Evolutionary conservation across 92 coral and sea anemone genomes (phyloP).

Genomic region (Epizoanthus rinbou): DNA sequence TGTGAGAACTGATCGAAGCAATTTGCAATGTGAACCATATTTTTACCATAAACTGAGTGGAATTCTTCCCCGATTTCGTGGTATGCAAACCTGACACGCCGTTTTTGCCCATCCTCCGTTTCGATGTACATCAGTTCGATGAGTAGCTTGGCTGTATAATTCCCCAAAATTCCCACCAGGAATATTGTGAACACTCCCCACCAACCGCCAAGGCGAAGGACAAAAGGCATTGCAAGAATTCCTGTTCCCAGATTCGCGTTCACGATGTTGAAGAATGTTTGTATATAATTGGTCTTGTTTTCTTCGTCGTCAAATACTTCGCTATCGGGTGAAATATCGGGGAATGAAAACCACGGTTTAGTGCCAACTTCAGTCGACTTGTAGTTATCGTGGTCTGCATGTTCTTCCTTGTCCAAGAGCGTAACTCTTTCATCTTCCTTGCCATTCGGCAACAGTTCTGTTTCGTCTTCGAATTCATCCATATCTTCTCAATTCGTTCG

Average conservation of each 20-base stretch:
- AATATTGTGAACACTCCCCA: constrained; percentile 63
- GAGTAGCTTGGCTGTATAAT: constrained; percentile 61
- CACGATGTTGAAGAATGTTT: constrained; percentile 64
- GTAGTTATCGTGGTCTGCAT: constrained; percentile 13
- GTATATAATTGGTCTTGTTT: constrained; percentile 50
- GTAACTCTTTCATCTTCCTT: constrained; percentile 21
- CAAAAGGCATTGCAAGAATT: constrained; percentile 65
- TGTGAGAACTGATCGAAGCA: constrained; percentile 68
- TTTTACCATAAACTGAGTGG: constrained; percentile 55
- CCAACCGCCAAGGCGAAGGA: constrained; percentile 60
- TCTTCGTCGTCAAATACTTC: constrained; percentile 38
- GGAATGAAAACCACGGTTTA: constrained; percentile 62
- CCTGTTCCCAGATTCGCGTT: constrained; percentile 70
- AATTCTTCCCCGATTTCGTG: constrained; percentile 64
- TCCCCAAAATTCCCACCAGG: constrained; percentile 60
- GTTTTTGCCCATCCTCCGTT: constrained; percentile 51
- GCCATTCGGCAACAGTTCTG: not conserved
- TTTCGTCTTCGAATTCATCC: constrained; percentile 43
- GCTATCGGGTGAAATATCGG: constrained; percentile 45
- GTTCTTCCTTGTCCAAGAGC: constrained; percentile 20
- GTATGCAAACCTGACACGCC: constrained; percentile 53
- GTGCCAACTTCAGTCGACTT: constrained; percentile 27
- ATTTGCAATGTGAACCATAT: constrained; percentile 62
- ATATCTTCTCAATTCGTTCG: constrained; percentile 1
- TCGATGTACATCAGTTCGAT: constrained; percentile 63